Evolutionary conservation across 1,140 invertebrate species (phyloP).

Genomic region (Druon quercuslanigerum): DNA sequence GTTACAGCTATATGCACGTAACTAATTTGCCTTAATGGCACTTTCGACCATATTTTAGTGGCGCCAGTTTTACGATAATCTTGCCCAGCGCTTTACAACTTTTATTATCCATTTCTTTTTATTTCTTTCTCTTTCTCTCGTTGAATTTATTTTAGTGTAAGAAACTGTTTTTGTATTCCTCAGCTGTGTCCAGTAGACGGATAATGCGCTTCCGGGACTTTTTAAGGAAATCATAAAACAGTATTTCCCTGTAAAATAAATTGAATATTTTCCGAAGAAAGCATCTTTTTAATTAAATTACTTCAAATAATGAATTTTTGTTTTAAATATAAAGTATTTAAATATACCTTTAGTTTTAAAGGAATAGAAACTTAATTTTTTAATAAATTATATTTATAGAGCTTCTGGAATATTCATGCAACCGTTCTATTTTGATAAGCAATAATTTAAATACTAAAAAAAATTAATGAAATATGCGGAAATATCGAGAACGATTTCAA

Average conservation of each 20-base stretch:
- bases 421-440: not conserved
- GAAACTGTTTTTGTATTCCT: not conserved
- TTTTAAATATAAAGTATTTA: too few species aligned
- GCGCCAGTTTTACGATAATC: not conserved
- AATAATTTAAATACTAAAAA: not conserved
- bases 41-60: too few species aligned
- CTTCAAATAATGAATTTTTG: too few species aligned
- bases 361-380: too few species aligned
- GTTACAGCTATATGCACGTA: too few species aligned
- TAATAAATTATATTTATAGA: too few species aligned
- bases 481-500: not conserved
- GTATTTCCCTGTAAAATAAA: not conserved
- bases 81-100: not conserved
- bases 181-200: not conserved
- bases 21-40: too few species aligned
- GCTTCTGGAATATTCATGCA: not conserved
- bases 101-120: slow-evolving; percentile 1
- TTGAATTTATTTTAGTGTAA: not conserved
- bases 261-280: too few species aligned
- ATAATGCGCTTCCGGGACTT: not conserved
- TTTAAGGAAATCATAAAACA: not conserved
- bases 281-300: too few species aligned
- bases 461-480: not conserved
- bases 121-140: slow-evolving; percentile 3
- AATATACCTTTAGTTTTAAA: too few species aligned